A percentile compares a stretch with the other conserved stretches of the same genome.
phyloP scores from a whole-genome alignment of 2,797 vertebrate species.

The Phylloscopus collybita region DNA sequence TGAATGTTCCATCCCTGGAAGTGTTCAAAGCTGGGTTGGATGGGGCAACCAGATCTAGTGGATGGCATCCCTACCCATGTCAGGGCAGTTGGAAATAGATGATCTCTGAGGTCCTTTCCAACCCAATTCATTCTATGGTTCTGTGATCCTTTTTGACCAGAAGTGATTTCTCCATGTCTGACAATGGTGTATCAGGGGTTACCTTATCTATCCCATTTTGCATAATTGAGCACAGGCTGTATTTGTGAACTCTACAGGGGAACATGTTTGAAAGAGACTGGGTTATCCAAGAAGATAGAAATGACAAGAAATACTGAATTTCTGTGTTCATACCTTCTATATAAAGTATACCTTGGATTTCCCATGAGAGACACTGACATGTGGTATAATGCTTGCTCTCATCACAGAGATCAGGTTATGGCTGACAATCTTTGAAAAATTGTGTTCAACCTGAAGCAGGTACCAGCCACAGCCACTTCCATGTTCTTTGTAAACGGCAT shows the following conservation, averaged over 20 bases:
- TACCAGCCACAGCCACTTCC: background rate
- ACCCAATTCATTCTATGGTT: background rate
- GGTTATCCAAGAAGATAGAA: background rate
- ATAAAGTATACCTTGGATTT: background rate
- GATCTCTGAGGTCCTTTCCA: background rate
- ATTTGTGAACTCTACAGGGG: background rate
- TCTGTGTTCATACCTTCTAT: background rate
- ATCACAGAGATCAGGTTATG: background rate
- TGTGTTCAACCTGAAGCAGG: background rate
- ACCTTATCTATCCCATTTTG: background rate
- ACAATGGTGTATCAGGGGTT: background rate
- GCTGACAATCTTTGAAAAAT: background rate
- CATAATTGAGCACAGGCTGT: background rate
- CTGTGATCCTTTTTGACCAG: fast-evolving
- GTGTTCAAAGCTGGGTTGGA: background rate
- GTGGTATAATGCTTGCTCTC: background rate
- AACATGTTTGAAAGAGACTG: background rate
- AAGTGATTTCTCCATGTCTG: background rate
- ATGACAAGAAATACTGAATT: background rate
- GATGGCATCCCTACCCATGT: background rate
- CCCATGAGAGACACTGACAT: fast-evolving
- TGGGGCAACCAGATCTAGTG: background rate
- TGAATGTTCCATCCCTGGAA: background rate
- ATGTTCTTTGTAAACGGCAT: background rate
- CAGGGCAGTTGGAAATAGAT: background rate